Base-by-base conservation (phyloP, 2,888 invertebrate species). In the Psylliodes chrysocephalus region DNA sequence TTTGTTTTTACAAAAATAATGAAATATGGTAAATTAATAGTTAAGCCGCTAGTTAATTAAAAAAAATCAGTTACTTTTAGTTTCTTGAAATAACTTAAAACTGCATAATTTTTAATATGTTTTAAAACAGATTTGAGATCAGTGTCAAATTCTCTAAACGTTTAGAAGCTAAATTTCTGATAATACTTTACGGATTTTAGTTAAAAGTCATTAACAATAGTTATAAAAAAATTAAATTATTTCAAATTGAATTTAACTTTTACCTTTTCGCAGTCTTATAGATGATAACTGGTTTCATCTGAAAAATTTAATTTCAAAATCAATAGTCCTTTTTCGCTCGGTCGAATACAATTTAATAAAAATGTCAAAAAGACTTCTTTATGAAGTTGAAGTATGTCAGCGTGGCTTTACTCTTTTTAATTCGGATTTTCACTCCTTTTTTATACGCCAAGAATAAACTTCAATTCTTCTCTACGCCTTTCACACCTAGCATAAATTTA, bases 281-380 rank as follows among this genome's bases (percentile, higher is more conserved):
- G n/a, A n/a, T 28, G 28, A 49, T 15, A 49, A 49, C 12, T 49
- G 28, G 14, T 28, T 49, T 49, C 14, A 28, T 28, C n/a, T 28
- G 47, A 49, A 49, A 49, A 49, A 49, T 28, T 7, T n/a, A 18
- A 14, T 15, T 15, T 14, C 12, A 7, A 12, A 30, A 51, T 51
- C 51, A 51, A 51, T 51, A 51, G 2, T 51, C 28, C 47, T 17
- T 51, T 47, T 51, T 15, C 51, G 51, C 30, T 33, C 10, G 8
- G 17, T 2, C 15, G 51, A 17, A 25, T 51, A 30, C 33, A 33
- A 51, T 51, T 51, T 51, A 51, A 51, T 51, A 51, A 51, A 51
- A 51, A 30, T 15, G 30, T 17, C 30, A n/a, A 30, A 51, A 33
- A 28, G 51, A 10, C 33, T 30, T 30, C 25, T 28, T n/a, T 17